Evolutionary conservation across 2,113 vertebrate genomes (phyloP).

Genomic region (Eira barbara): DNA sequence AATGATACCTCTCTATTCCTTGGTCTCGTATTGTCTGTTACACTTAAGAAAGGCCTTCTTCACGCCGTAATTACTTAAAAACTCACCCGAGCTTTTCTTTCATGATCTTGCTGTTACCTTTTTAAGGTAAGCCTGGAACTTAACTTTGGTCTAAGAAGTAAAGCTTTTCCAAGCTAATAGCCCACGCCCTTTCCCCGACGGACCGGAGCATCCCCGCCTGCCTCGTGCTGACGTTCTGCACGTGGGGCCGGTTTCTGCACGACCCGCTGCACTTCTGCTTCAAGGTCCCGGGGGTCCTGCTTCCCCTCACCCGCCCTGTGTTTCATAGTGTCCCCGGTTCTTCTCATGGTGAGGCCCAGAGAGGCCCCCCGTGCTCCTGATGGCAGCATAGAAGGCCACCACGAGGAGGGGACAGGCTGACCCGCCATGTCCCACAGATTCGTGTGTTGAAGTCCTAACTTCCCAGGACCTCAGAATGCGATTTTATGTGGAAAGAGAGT

Average conservation of each 20-base stretch:
- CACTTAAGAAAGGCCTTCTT: background rate
- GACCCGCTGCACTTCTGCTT: background rate
- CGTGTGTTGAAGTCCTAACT: background rate
- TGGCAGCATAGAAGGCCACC: background rate
- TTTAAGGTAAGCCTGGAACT: background rate
- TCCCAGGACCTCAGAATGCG: background rate
- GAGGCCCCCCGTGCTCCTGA: fast-evolving
- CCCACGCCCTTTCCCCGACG: fast-evolving
- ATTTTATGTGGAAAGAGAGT: background rate
- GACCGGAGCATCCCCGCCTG: background rate
- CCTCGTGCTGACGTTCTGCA: background rate
- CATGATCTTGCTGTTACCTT: background rate
- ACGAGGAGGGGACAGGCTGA: background rate
- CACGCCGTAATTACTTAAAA: background rate
- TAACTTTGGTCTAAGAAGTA: background rate
- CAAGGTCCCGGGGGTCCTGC: background rate
- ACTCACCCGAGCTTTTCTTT: background rate
- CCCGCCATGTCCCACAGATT: fast-evolving
- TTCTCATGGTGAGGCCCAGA: background rate
- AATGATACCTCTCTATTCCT: background rate
- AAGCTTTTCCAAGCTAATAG: background rate
- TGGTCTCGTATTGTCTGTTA: background rate
- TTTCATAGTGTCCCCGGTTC: background rate
- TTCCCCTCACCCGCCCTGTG: background rate
- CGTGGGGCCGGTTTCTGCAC: background rate